Conservation (phyloP, 1,140 invertebrate species). For the Meteorus sp. region DNA sequence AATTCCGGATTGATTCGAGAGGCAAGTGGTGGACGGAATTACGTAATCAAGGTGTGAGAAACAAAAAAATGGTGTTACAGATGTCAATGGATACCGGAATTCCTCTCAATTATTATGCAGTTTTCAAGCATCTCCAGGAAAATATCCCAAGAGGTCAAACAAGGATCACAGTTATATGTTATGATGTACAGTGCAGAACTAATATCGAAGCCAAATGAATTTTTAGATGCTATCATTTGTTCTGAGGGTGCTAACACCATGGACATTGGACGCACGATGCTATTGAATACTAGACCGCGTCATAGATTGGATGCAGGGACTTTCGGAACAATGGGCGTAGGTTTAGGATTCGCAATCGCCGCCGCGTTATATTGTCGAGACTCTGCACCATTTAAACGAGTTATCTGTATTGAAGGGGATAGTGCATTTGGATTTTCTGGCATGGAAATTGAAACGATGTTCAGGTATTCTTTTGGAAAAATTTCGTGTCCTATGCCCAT, state of each 20-base stretch:
- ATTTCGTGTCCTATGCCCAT: background rate
- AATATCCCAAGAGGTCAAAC: constrained; percentile 69
- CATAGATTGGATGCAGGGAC: constrained; percentile 89
- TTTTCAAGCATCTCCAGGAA: constrained; percentile 79
- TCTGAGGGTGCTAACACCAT: constrained; percentile 98
- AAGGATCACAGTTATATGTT: background rate
- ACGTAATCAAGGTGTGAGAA: constrained; percentile 60
- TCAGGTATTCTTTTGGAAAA: constrained; percentile 59
- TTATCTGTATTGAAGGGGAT: constrained; percentile 90
- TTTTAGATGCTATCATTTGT: constrained; percentile 84
- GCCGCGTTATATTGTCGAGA: constrained; percentile 88
- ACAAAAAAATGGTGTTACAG: constrained; percentile 61
- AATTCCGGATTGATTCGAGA: constrained; percentile 52
- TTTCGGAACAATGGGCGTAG: constrained; percentile 97
- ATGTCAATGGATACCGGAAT: constrained; percentile 67
- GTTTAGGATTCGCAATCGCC: constrained; percentile 89
- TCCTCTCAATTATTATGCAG: constrained; percentile 92
- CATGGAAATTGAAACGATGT: constrained; percentile 97
- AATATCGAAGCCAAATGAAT: constrained; percentile 23
- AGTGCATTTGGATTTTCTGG: constrained; percentile 97
- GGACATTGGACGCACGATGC: constrained; percentile 92
- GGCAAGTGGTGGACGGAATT: constrained; percentile 66
- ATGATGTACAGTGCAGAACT: background rate
- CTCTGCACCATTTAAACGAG: constrained; percentile 75
- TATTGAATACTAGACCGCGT: constrained; percentile 79